phyloP scores from a whole-genome alignment of 2,797 vertebrate genomes.

The Siniperca scherzeri region DNA sequence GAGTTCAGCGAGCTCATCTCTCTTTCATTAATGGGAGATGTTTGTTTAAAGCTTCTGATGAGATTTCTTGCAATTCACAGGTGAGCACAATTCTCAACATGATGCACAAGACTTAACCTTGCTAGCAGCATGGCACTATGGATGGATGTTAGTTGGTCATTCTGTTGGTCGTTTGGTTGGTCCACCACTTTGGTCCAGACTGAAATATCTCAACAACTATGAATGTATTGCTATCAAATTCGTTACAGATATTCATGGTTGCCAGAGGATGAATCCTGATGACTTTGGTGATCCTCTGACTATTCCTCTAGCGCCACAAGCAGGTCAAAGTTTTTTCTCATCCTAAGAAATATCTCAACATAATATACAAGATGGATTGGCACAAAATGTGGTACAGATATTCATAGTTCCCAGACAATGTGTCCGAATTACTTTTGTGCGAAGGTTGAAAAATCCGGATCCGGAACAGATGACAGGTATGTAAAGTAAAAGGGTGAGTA shows the following conservation, averaged over 20 bases:
- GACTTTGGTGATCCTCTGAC: neutral
- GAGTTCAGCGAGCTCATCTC: conserved; percentile 15
- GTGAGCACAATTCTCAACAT: neutral
- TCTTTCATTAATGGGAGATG: conserved; percentile 1
- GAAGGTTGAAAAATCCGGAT: neutral
- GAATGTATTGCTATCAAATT: neutral
- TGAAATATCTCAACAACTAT: neutral
- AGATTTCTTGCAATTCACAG: neutral
- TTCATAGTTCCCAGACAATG: too few relatives aligned
- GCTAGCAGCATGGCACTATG: neutral
- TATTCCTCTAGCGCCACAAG: neutral
- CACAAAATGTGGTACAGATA: too few relatives aligned
- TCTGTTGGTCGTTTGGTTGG: neutral
- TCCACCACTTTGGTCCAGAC: neutral
- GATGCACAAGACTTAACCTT: neutral
- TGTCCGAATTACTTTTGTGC: neutral
- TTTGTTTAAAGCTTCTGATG: conserved; percentile 6
- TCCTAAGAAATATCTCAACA: neutral
- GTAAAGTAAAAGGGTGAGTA: neutral
- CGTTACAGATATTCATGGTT: neutral
- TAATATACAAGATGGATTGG: too few relatives aligned
- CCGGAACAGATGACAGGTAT: neutral
- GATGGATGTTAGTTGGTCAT: neutral
- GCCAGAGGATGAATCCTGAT: neutral
- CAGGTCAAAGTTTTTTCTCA: neutral